Base-by-base conservation (phyloP, 2,113 vertebrate species). In the Martes martes region DNA sequence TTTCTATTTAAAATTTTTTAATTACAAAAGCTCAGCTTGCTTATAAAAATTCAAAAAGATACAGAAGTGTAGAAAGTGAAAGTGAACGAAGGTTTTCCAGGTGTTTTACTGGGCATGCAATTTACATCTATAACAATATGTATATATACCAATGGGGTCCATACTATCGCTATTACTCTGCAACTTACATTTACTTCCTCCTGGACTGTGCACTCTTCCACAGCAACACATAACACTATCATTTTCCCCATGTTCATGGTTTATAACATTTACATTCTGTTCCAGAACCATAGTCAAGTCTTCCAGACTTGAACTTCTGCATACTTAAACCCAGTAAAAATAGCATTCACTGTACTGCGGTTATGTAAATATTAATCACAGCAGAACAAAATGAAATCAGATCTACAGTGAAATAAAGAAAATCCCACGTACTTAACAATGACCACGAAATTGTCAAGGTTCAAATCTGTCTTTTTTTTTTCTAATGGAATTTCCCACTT, bases 281-380 rank as follows among this genome's bases (percentile, higher is more conserved):
- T 89, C 83, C 0, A 0, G 83, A 95, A 84, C 80, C 59, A 47
- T 1, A 78, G 28, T 69, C 63, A 67, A 84, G 81, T 93, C 76
- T 89, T 91, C 21, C 59, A 50, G 24, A 42, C 36, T 82, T 61
- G 45, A 92, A 63, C 26, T 87, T 83, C 83, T 94, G 69, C 89
- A 86, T 86, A 95, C 82, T 93, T 74, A 95, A 92, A 57, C 76
- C 11, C 55, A 61, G 83, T 91, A 86, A 93, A 93, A 96, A 90
- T 89, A 95, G 76, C 78, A 85, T 45, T 89, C 71, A 36, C 80
- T 80, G 84, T 65, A 36, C 80, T 89, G 95, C 57, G 59, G 10
- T 87, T 87, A 55, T 94, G 26, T 71, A 80, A 78, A 73, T 88
- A 78, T 45, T 45, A 57, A 89, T 93, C 71, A 59, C 92, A 83